Evolutionary conservation across 2,113 vertebrate species (phyloP).

Genomic region (Passer montanus): DNA sequence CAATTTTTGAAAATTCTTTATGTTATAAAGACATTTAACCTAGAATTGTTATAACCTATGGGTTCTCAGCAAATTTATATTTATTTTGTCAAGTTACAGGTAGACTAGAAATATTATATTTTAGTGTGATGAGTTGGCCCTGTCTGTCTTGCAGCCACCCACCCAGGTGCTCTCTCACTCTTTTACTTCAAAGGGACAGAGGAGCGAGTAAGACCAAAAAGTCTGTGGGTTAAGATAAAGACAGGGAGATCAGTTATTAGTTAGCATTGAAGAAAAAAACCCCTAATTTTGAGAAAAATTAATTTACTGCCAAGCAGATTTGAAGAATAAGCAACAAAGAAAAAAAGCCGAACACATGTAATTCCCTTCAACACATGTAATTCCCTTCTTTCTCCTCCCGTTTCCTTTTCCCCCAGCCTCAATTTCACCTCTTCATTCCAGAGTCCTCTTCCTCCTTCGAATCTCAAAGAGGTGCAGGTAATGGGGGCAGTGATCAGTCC

Average conservation of each 20-base stretch:
- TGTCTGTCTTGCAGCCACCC: neutral
- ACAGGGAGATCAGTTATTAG: neutral
- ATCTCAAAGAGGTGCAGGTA: neutral
- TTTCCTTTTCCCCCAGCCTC: neutral
- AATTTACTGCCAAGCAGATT: neutral
- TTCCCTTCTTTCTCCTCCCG: neutral
- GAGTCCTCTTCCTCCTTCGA: neutral
- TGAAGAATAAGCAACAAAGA: neutral
- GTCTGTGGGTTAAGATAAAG: neutral
- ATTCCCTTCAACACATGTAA: neutral
- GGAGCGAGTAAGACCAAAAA: neutral
- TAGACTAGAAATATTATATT: neutral
- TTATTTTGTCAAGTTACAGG: neutral
- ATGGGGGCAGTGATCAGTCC: fast-evolving
- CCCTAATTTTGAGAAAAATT: neutral
- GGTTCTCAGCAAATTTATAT: neutral
- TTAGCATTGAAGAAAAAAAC: fast-evolving
- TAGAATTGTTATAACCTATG: neutral
- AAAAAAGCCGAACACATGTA: neutral
- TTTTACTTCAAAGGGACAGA: neutral
- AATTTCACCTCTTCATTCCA: neutral
- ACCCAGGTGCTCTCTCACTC: neutral
- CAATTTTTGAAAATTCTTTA: neutral
- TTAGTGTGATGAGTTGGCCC: neutral
- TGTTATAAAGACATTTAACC: neutral